These are phyloP conservation scores for Cyphomyrus discorhynchus DNA, from an alignment of 2,113 vertebrate genomes.

Conservation along the genomic window DNA sequence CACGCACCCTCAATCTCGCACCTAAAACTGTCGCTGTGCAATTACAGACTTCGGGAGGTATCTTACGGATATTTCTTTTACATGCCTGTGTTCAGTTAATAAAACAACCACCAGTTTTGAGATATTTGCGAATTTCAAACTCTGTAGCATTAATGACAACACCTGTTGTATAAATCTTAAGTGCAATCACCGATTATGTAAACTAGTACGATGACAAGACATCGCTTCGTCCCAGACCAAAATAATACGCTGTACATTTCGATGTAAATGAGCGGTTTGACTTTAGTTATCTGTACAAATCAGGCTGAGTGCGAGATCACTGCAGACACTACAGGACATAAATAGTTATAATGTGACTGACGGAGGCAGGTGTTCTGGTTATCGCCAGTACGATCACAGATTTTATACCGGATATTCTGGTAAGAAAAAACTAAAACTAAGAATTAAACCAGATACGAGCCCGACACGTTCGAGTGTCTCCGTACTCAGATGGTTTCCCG, in stretches of 20 bases:
- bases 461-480: neutral
- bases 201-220: neutral
- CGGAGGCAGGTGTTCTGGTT: constrained; percentile 38
- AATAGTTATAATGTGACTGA: constrained; percentile 29
- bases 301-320: neutral
- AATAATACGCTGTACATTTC: neutral
- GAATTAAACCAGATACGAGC: neutral
- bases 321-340: neutral
- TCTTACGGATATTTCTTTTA: neutral
- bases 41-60: neutral
- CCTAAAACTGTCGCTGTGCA: neutral
- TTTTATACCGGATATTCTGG: constrained; percentile 5
- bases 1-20: neutral
- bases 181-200: neutral
- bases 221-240: neutral
- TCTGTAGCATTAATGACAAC: neutral
- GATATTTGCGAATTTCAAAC: neutral
- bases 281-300: neutral
- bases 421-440: neutral
- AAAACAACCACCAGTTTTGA: neutral
- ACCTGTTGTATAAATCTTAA: constrained; percentile 14
- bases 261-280: neutral
- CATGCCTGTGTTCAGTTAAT: neutral
- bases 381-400: constrained; percentile 40
- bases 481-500: neutral